These are phyloP conservation scores for Sycophila sp. DNA, from an alignment of 1,140 invertebrate genomes.

Conservation along the genomic window DNA sequence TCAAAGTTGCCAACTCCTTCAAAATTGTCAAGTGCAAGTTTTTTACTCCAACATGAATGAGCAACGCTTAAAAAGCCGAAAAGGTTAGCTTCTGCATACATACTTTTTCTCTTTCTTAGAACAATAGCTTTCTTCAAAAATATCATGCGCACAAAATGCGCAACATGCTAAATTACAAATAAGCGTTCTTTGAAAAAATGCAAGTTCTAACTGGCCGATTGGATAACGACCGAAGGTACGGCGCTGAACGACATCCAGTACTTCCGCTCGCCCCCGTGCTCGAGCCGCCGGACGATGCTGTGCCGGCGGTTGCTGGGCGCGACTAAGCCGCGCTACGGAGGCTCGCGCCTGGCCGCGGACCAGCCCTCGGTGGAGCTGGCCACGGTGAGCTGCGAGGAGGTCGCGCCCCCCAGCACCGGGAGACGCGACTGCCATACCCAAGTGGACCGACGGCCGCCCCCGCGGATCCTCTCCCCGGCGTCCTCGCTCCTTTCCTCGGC, in stretches of 20 bases:
- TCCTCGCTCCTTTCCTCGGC: neutral
- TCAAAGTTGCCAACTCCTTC: no score
- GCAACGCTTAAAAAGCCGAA: slow-evolving; percentile 47
- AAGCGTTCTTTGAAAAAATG: neutral
- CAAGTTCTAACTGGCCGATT: neutral
- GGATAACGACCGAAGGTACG: slow-evolving; percentile 35
- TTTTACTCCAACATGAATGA: no score
- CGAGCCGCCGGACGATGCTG: slow-evolving; percentile 46
- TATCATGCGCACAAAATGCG: no score
- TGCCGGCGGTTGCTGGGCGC: slow-evolving; percentile 41
- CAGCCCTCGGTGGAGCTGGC: slow-evolving; percentile 46
- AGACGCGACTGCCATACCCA: slow-evolving; percentile 13
- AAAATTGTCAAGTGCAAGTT: no score
- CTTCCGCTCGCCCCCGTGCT: slow-evolving; percentile 41
- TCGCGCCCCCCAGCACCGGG: slow-evolving; percentile 17
- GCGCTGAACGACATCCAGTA: slow-evolving; percentile 43
- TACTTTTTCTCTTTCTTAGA: neutral
- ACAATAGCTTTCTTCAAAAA: neutral
- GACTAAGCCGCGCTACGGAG: no score
- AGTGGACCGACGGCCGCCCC: neutral
- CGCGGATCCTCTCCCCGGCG: neutral
- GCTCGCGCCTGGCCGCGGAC: slow-evolving; percentile 37
- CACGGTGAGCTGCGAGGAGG: slow-evolving; percentile 13
- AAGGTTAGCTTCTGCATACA: slow-evolving; percentile 41
- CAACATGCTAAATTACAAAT: no score